These are phyloP conservation scores for Drosophila truncata DNA, from an alignment of 1,140 invertebrate species.

Conservation along the genomic window DNA sequence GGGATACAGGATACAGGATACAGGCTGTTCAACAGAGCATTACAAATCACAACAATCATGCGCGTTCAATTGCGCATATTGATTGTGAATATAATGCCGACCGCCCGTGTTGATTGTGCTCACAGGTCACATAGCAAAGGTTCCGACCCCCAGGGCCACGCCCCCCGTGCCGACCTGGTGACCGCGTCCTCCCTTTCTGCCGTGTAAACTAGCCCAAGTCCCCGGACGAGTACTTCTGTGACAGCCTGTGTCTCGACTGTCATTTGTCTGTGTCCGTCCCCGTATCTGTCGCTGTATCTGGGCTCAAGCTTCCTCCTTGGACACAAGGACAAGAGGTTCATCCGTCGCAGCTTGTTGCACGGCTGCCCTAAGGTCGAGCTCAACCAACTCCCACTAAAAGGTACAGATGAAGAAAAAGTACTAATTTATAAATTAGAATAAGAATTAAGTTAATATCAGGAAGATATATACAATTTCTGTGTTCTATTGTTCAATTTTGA, in stretches of 20 bases:
- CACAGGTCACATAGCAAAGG: constrained; percentile 73
- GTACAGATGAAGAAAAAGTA: background rate
- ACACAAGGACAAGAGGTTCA: constrained; percentile 57
- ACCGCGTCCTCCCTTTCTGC: background rate
- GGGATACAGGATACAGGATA: background rate
- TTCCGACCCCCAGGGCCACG: constrained; percentile 9
- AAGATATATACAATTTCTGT: no score
- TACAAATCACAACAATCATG: constrained; percentile 78
- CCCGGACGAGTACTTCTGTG: constrained; percentile 51
- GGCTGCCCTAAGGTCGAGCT: constrained; percentile 29
- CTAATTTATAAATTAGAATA: background rate
- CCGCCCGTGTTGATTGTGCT: constrained; percentile 65
- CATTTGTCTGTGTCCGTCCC: constrained; percentile 73
- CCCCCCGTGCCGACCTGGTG: background rate
- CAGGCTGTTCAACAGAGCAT: constrained; percentile 21
- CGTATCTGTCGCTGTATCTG: constrained; percentile 22
- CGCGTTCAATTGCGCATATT: constrained; percentile 79
- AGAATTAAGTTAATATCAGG: no score
- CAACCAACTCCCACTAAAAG: background rate
- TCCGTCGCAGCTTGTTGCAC: constrained; percentile 62
- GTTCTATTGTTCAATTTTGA: no score
- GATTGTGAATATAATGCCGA: constrained; percentile 71
- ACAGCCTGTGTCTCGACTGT: constrained; percentile 59
- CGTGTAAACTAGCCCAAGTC: constrained; percentile 39
- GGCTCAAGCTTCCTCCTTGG: constrained; percentile 37